These are phyloP conservation scores for Oenanthe oenanthe DNA, from an alignment of 2,113 vertebrate species.

Conservation along the genomic window DNA sequence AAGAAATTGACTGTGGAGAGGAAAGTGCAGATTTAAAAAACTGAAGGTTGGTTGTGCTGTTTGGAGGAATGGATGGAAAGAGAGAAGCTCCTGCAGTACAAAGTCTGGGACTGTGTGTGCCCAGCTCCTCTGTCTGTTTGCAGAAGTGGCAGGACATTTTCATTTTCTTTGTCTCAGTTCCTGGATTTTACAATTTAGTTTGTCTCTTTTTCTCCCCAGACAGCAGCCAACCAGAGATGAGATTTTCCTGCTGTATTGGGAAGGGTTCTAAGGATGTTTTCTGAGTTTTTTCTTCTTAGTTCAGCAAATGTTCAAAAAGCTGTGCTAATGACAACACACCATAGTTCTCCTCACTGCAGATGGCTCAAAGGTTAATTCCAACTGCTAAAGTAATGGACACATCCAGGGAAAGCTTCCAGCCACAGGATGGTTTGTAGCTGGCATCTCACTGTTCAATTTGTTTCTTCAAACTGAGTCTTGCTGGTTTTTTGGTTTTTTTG, in stretches of 20 bases:
- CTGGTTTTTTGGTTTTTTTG: background rate
- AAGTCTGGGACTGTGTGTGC: background rate
- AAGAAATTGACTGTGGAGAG: background rate
- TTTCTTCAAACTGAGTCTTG: background rate
- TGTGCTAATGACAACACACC: background rate
- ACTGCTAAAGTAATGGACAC: constrained; percentile 18
- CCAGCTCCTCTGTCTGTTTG: background rate
- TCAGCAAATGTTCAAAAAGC: constrained; percentile 7
- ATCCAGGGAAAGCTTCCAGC: background rate
- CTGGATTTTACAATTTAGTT: background rate
- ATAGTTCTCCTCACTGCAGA: background rate
- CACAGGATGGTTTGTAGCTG: background rate
- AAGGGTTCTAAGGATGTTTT: background rate
- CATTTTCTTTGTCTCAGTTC: background rate
- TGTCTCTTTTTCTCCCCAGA: background rate
- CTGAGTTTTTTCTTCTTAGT: background rate
- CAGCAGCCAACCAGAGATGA: background rate
- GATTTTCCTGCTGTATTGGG: background rate
- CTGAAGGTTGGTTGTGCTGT: background rate
- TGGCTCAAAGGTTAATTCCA: constrained; percentile 46
- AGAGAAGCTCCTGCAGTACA: background rate
- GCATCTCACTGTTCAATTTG: background rate
- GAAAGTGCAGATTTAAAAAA: background rate
- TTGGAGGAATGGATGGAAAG: background rate
- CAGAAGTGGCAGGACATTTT: background rate